These are phyloP conservation scores for Dromococcyx pavoninus DNA, from an alignment of 2,797 vertebrate species.

Conservation along the genomic window DNA sequence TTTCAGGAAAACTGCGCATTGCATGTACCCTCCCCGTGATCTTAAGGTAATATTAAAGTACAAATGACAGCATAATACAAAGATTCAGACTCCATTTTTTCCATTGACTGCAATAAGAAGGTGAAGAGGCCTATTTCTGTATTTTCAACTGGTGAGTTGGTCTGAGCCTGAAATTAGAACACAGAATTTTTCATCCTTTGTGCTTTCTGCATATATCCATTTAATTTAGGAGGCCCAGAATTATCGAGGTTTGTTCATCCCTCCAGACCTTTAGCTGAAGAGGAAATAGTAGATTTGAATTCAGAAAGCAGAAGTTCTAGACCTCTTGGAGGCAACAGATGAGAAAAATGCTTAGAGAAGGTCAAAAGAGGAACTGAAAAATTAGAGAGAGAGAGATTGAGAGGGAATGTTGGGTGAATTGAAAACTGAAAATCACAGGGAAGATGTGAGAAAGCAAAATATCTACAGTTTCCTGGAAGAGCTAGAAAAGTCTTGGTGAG, in stretches of 20 bases:
- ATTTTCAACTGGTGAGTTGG: background rate
- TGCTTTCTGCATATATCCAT: background rate
- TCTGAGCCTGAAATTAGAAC: conserved; percentile 17
- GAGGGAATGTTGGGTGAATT: background rate
- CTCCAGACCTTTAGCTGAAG: background rate
- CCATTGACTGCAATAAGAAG: background rate
- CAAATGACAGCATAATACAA: background rate
- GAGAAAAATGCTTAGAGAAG: background rate
- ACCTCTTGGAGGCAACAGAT: background rate
- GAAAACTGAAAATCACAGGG: background rate
- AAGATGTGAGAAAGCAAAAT: background rate
- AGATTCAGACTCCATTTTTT: conserved; percentile 25
- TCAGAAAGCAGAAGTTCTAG: background rate
- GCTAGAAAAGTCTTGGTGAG: background rate
- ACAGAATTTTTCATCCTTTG: background rate
- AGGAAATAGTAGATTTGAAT: background rate
- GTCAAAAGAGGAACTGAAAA: background rate
- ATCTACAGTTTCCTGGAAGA: background rate
- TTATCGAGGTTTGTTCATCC: background rate
- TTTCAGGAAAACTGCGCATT: background rate
- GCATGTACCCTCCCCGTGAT: background rate
- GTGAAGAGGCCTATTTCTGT: conserved; percentile 31
- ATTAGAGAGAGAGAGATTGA: background rate
- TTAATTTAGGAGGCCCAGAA: conserved; percentile 13
- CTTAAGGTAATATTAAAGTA: background rate